These are phyloP conservation scores for Thamnophis sirtalis DNA, from an alignment of 2,113 vertebrate genomes.

Conservation along the genomic window DNA sequence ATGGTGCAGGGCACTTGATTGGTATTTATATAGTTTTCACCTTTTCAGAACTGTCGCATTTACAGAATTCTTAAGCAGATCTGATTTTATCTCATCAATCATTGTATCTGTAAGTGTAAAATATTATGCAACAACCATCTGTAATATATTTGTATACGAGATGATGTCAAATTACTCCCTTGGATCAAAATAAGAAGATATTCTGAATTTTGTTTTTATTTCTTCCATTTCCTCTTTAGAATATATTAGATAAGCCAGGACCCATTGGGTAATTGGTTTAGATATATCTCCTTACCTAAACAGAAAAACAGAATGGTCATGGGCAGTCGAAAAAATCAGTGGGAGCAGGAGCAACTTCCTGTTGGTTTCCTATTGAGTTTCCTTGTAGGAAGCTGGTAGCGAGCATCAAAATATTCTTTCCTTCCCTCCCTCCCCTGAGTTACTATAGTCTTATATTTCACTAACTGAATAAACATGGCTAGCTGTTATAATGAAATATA, in stretches of 20 bases:
- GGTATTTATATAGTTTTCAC: slow-evolving; percentile 14
- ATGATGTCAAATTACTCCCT: background rate
- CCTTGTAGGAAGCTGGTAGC: background rate
- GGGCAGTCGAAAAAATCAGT: background rate
- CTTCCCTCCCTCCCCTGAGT: background rate
- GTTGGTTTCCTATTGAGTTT: background rate
- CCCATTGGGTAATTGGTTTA: background rate
- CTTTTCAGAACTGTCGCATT: slow-evolving; percentile 37
- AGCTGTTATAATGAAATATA: background rate
- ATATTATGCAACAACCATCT: background rate
- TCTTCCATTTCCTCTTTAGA: slow-evolving; percentile 18
- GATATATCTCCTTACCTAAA: background rate
- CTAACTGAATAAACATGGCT: too few relatives aligned
- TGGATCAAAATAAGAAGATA: slow-evolving; percentile 1
- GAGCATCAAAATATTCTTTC: background rate
- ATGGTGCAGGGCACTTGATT: background rate
- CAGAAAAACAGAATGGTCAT: background rate
- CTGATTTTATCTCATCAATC: slow-evolving; percentile 4
- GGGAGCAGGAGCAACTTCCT: background rate
- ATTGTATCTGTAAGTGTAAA: background rate
- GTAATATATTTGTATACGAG: background rate
- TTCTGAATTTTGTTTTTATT: background rate
- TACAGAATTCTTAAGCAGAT: background rate
- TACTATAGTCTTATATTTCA: background rate
- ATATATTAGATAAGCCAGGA: background rate